Evolutionary conservation across 2,888 invertebrate species (phyloP).

Genomic region (Aricia artaxerxes): DNA sequence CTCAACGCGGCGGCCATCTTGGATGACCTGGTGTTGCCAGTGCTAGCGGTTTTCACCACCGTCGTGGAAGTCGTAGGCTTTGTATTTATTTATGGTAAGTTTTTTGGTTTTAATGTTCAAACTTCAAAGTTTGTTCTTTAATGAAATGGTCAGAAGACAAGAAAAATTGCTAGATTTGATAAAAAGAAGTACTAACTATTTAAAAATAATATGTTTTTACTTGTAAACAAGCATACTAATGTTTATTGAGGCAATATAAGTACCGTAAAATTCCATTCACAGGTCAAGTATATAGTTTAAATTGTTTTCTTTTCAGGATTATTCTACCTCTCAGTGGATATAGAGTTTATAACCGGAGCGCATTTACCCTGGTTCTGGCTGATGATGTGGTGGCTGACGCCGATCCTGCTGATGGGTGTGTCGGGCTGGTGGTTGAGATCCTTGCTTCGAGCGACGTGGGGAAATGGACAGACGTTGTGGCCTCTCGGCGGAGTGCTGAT

Average conservation of each 20-base stretch:
- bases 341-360: constrained; percentile 68
- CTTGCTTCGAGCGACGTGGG: constrained; percentile 54
- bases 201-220: no score
- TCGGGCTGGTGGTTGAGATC: constrained; percentile 72
- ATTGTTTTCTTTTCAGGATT: constrained; percentile 55
- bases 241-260: no score
- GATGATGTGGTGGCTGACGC: constrained; percentile 63
- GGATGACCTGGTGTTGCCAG: constrained; percentile 65
- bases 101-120: not conserved
- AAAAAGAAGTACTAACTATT: no score
- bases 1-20: constrained; percentile 59
- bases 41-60: constrained; percentile 62
- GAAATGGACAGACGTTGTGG: constrained; percentile 58
- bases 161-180: no score
- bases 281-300: not conserved
- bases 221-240: no score
- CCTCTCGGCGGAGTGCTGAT: constrained; percentile 60
- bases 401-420: constrained; percentile 59
- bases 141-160: no score
- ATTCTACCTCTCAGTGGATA: constrained; percentile 64
- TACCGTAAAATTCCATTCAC: no score
- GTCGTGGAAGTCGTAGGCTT: constrained; percentile 68
- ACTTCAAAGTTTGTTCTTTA: no score
- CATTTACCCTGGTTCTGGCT: constrained; percentile 65
- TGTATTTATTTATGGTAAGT: constrained; percentile 71